These are phyloP conservation scores for Pagrus major DNA, from an alignment of 2,113 vertebrate genomes.

Conservation along the genomic window DNA sequence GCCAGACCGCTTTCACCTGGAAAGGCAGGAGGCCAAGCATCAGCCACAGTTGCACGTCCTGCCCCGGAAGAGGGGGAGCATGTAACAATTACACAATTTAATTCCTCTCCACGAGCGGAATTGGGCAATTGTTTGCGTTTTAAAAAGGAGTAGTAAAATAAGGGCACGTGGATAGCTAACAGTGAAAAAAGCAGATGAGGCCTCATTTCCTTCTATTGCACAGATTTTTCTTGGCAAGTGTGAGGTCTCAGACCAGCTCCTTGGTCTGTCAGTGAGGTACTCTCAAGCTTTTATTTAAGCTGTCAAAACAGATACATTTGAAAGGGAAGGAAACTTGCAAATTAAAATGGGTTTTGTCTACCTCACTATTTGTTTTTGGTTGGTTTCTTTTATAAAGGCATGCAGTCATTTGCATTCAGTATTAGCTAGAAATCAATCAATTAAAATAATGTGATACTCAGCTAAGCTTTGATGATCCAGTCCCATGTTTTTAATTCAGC, in stretches of 20 bases:
- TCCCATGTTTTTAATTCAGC: neutral
- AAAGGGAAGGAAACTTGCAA: constrained; percentile 3
- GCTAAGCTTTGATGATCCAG: neutral
- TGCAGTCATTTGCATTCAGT: constrained; percentile 4
- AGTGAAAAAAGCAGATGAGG: neutral
- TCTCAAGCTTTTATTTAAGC: constrained; percentile 47
- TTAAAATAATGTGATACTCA: neutral
- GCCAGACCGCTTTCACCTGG: no score
- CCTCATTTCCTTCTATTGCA: neutral
- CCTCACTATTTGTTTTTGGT: neutral
- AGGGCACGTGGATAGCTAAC: constrained; percentile 1
- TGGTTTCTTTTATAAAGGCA: constrained; percentile 1
- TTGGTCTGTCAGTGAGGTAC: neutral
- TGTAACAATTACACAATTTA: constrained; percentile 1
- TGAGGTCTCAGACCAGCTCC: constrained; percentile 3
- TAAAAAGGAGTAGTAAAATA: neutral
- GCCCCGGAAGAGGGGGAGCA: no score
- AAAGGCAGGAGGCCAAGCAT: no score
- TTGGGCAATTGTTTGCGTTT: neutral
- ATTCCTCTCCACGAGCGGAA: neutral
- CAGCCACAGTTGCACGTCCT: no score
- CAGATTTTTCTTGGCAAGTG: constrained; percentile 1
- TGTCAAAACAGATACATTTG: constrained; percentile 15
- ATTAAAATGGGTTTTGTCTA: constrained; percentile 9
- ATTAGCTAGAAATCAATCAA: neutral